Percentiles rank a stretch among this genome's conserved stretches.
These are phyloP conservation scores for Pipistrellus nathusii DNA, from an alignment of 2,797 vertebrate species.

Conservation along the genomic window DNA sequence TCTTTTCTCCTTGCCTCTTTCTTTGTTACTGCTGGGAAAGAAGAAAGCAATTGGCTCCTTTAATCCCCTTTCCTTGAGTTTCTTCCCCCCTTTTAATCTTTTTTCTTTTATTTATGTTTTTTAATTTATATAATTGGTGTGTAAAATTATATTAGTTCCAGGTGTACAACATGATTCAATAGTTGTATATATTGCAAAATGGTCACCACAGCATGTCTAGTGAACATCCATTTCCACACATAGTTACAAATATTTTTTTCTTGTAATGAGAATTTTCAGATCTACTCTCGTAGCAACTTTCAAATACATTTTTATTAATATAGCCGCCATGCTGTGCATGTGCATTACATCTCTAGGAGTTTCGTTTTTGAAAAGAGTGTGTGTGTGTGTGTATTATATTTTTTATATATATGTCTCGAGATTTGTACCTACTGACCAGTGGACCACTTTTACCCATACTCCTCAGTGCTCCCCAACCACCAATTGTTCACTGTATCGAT, in stretches of 20 bases:
- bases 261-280: not conserved
- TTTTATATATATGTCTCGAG: too few species aligned
- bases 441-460: not conserved
- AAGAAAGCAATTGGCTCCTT: not conserved
- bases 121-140: not conserved
- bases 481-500: not conserved
- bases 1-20: not conserved
- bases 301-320: not conserved
- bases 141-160: not conserved
- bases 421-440: not conserved
- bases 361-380: not conserved
- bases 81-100: not conserved
- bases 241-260: not conserved
- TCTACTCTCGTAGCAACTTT: slow-evolving; percentile 15
- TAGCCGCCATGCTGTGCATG: not conserved
- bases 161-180: not conserved
- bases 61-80: not conserved
- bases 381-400: too few species aligned
- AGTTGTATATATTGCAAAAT: not conserved
- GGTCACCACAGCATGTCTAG: not conserved
- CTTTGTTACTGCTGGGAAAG: slow-evolving; percentile 18
- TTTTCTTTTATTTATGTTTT: not conserved
- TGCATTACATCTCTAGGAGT: not conserved
- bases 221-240: not conserved
- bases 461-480: not conserved